Conservation (phyloP, 2,888 invertebrate species). For the Torymus texanus region DNA sequence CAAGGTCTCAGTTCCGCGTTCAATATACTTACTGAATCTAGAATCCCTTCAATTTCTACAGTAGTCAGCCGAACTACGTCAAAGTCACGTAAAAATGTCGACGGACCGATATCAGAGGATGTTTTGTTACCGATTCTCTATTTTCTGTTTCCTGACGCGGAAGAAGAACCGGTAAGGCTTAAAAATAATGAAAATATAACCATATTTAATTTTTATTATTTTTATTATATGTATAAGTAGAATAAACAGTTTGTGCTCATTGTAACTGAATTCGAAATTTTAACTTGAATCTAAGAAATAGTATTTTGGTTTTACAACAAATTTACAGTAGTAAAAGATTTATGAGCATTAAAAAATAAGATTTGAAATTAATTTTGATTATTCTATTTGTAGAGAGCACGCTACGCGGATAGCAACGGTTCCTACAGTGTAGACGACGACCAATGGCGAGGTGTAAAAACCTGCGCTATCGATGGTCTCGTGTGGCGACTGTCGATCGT, state of each 20-base stretch:
- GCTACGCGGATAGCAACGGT: slow-evolving; percentile 59
- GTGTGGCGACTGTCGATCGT: slow-evolving; percentile 88
- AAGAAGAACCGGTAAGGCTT: slow-evolving; percentile 77
- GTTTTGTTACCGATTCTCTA: slow-evolving; percentile 86
- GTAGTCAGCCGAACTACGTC: slow-evolving; percentile 78
- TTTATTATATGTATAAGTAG: slow-evolving; percentile 6
- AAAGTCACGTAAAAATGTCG: slow-evolving; percentile 78
- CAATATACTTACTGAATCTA: slow-evolving; percentile 85
- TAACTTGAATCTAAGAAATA: too few species aligned
- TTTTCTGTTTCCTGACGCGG: slow-evolving; percentile 92
- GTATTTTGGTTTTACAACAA: too few species aligned
- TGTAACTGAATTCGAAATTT: too few species aligned
- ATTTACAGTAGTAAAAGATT: too few species aligned
- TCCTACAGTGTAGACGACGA: slow-evolving; percentile 67
- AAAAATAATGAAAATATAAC: neutral
- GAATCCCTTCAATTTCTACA: slow-evolving; percentile 80
- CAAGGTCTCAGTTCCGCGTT: slow-evolving; percentile 74
- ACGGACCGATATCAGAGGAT: slow-evolving; percentile 87
- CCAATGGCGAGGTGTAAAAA: slow-evolving; percentile 79
- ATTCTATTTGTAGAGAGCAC: slow-evolving; percentile 39
- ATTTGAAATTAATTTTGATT: too few species aligned
- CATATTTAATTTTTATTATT: neutral
- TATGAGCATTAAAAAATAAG: too few species aligned
- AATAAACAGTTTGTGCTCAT: too few species aligned
- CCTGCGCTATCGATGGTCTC: slow-evolving; percentile 86